Evolutionary conservation across 2,113 vertebrate species (phyloP).

Genomic region (Loxodonta africana): DNA sequence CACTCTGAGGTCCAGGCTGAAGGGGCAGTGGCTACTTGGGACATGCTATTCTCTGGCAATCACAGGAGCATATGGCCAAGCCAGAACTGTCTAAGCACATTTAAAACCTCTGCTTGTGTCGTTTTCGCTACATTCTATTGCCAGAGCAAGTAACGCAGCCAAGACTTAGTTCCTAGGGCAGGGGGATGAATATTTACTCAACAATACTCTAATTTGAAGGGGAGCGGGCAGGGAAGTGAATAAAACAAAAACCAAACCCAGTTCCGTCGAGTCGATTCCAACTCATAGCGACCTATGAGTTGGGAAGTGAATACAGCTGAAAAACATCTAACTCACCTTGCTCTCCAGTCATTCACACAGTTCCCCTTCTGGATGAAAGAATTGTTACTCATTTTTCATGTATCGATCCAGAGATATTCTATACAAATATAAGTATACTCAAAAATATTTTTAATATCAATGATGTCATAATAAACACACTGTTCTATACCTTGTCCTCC

Average conservation of each 20-base stretch:
- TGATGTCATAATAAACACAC: background rate
- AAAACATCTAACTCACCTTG: background rate
- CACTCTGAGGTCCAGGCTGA: background rate
- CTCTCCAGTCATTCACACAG: background rate
- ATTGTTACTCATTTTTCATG: background rate
- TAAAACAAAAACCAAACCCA: background rate
- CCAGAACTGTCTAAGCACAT: background rate
- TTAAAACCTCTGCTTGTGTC: background rate
- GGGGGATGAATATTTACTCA: background rate
- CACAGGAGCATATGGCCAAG: background rate
- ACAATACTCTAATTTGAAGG: background rate
- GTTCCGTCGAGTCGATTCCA: too few species aligned
- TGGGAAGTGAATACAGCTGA: background rate
- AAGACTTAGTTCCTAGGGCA: background rate
- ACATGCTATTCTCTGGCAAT: background rate
- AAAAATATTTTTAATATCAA: conserved; percentile 36
- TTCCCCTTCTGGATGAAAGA: conserved; percentile 40
- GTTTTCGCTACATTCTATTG: background rate
- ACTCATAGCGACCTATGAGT: too few species aligned
- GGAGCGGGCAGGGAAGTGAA: background rate
- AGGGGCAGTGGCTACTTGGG: background rate
- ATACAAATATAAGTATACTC: background rate
- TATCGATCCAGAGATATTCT: conserved; percentile 1
- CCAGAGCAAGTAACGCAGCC: background rate
- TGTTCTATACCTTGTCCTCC: background rate